Percentiles rank a stretch among this genome's conserved stretches.
Evolutionary conservation across 2,113 vertebrate genomes (phyloP).

Genomic region (Pachycephala philippinensis): DNA sequence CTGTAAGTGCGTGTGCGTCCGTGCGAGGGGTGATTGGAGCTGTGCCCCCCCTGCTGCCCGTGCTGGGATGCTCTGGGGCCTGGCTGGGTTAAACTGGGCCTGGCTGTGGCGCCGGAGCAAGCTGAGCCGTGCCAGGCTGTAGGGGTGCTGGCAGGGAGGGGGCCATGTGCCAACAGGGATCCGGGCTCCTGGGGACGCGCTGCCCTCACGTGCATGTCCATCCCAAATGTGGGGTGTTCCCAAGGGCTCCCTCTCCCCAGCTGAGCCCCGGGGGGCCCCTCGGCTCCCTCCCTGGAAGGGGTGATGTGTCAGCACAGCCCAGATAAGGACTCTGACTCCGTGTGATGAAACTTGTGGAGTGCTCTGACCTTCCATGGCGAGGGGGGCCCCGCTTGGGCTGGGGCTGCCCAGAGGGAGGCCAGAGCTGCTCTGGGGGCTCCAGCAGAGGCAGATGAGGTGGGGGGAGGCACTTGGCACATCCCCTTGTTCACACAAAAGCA

Average conservation of each 20-base stretch:
- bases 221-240: not conserved
- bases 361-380: slow-evolving; percentile 66
- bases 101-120: not conserved
- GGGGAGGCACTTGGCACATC: not conserved
- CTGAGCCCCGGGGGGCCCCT: not conserved
- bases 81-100: not conserved
- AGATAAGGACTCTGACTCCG: slow-evolving; percentile 78
- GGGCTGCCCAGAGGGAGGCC: not conserved
- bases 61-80: not conserved
- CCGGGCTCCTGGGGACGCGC: not conserved
- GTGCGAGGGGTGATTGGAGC: not conserved
- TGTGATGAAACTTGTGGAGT: slow-evolving; percentile 53
- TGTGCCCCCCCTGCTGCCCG: fast-evolving
- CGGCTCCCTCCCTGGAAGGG: slow-evolving; percentile 59
- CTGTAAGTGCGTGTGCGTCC: slow-evolving; percentile 81
- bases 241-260: not conserved
- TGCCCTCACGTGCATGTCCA: not conserved
- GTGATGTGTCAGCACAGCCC: slow-evolving; percentile 68
- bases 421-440: not conserved
- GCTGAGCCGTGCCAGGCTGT: not conserved
- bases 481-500: fast-evolving
- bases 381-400: not conserved
- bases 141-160: not conserved
- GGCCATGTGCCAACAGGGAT: not conserved
- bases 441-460: not conserved